Percentiles rank a stretch among this genome's conserved stretches.
Conservation (phyloP, 2,797 vertebrate genomes). For the Micropoecilia bifurca region DNA sequence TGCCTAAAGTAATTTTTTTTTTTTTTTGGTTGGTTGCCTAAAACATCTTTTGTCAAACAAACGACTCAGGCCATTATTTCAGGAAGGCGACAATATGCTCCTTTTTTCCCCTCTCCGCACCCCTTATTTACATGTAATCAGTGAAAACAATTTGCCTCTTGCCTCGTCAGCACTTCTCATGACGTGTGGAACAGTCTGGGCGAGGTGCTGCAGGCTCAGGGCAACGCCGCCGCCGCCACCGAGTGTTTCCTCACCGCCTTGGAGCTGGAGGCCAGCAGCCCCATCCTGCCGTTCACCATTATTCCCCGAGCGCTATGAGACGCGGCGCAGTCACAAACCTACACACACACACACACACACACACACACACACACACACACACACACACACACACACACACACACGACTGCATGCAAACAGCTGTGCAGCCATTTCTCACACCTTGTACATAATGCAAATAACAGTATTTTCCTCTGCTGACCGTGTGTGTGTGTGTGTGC, state of each 20-base stretch:
- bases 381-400: not conserved
- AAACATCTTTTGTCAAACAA: too few relatives aligned
- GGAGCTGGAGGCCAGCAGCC: constrained; percentile 98
- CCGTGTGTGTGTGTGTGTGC: constrained; percentile 11
- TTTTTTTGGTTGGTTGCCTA: too few relatives aligned
- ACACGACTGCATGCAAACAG: constrained; percentile 24
- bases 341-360: constrained; percentile 5
- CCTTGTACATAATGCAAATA: constrained; percentile 29
- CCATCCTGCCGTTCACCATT: constrained; percentile 95
- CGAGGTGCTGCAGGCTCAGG: constrained; percentile 96
- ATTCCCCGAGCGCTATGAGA: constrained; percentile 92
- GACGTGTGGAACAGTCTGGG: constrained; percentile 97
- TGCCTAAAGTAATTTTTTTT: too few relatives aligned
- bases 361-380: too few relatives aligned
- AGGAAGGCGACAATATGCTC: too few relatives aligned
- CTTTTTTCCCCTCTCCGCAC: not conserved
- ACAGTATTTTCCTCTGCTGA: constrained; percentile 23
- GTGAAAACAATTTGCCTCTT: not conserved
- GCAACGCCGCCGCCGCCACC: constrained; percentile 90
- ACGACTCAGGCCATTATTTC: too few relatives aligned
- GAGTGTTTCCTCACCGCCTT: constrained; percentile 97
- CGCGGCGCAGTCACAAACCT: not conserved
- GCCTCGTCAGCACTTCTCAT: constrained; percentile 87
- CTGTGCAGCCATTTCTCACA: constrained; percentile 43
- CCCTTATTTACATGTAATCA: not conserved